Base-by-base conservation (phyloP, 2,113 vertebrate species). In the Oncorhynchus mykiss region DNA sequence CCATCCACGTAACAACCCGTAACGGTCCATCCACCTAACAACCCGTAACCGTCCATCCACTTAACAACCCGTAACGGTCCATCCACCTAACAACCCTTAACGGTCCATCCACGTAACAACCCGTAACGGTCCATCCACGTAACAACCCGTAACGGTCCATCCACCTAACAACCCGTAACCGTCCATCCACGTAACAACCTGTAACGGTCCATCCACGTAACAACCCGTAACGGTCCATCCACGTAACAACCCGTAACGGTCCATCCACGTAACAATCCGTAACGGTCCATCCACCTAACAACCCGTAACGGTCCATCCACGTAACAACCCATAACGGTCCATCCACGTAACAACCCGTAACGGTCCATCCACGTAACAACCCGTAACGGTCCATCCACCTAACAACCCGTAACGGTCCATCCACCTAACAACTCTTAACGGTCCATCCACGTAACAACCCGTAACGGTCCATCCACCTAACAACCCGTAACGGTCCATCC, bases 1-100 rank as follows among this genome's bases (percentile, higher is more conserved):
- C 25, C 25, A 25, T 85, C 78, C 59, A 78, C 73, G 31, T 70
- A 66, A 69, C 70, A 69, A 73, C 49, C 67, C 80, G 25, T 25
- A 25, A 25, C 25, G 25, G 25, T 25, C 25, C 25, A 25, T 85
- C 78, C 59, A 78, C 73, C 31, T 70, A 66, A 69, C 70, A 66
- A 73, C 49, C 67, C 80, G 25, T 25, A 25, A 25, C 25, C 1
- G 25, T 25, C 25, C 25, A 25, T 85, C 78, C 59, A 78, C 70
- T 31, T 70, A 66, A 69, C 70, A 69, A 71, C 49, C 67, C 80
- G 1, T 25, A 25, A 25, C 25, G 25, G 25, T 25, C 25, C 25
- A 25, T 85, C 78, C 59, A 78, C 73, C 48, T 70, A 66, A 69
- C 70, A 69, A 73, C 49, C 67, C 78, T 1, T 25, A 25, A 25